These are phyloP conservation scores for Sapajus apella DNA, from an alignment of 2,113 vertebrate species.

Conservation along the genomic window DNA sequence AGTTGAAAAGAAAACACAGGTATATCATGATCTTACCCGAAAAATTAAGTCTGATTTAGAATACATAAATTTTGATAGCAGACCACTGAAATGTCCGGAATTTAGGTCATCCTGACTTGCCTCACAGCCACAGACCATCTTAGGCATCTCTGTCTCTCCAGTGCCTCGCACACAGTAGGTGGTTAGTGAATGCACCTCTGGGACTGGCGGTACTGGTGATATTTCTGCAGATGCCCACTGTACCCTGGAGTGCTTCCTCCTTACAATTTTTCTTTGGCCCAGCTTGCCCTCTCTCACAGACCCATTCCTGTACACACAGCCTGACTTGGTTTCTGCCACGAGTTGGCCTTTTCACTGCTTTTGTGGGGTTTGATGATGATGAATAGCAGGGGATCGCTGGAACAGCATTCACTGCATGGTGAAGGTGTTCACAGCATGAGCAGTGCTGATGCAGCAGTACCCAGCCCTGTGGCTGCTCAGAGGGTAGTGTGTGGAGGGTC, in stretches of 20 bases:
- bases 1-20: neutral
- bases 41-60: conserved; percentile 2
- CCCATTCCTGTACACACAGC: neutral
- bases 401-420: neutral
- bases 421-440: neutral
- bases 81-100: neutral
- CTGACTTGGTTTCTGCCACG: neutral
- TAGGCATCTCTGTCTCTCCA: neutral
- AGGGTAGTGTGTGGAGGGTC: neutral
- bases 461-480: neutral
- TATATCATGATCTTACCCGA: neutral
- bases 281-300: neutral
- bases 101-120: neutral
- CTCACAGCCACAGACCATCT: neutral
- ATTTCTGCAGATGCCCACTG: neutral
- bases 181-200: neutral
- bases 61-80: neutral
- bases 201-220: neutral
- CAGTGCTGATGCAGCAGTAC: neutral
- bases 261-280: neutral
- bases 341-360: neutral
- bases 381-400: neutral
- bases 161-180: neutral
- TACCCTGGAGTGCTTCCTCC: neutral
- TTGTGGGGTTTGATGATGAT: neutral